Evolutionary conservation across 1,140 invertebrate genomes (phyloP), one percentile per base, ranked within the genome.

Genomic region (Stratiolaelaps scimitus): DNA sequence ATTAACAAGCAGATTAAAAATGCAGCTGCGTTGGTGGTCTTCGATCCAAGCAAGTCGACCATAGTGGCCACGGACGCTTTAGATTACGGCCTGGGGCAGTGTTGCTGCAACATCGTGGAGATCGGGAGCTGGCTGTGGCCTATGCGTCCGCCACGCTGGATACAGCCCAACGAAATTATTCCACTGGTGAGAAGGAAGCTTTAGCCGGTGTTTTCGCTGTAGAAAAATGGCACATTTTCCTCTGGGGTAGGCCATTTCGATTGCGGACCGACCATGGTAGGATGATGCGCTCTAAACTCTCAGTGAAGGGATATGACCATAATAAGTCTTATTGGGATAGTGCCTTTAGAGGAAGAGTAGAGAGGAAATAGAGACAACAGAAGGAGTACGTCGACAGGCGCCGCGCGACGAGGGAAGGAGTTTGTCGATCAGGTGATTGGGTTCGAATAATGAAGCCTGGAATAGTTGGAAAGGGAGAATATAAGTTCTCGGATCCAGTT

Each of bases 231-330:
- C 47, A 48, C 15, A 28, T 15, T 7, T 15, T 48, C 4, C 15
- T 48, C 19, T n/a, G n/a, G n/a, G n/a, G n/a, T n/a, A n/a, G n/a
- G n/a, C n/a, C n/a, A n/a, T n/a, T n/a, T n/a, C n/a, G 44, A 45
- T 13, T 45, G 19, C 44, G 44, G 19, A 45, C 44, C n/a, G 44
- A 45, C 44, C 44, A 45, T 45, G 44, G 44, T 45, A 45, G 19
- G 19, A 13, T 13, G 19, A 45, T 45, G 44, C 44, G 44, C 13
- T 13, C 44, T 13, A 45, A 45, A 19, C 44, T 45, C 44, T 13
- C 13, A 13, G 19, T 45, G 13, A 45, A 13, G 44, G 19, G 19
- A 13, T n/a, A 45, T 45, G 13, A 45, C 13, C 13, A 45, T 13
- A 19, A 45, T 13, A 13, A 45, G 13, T 13, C 44, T n/a, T 13